phyloP scores from a whole-genome alignment of 2,113 vertebrate species.

The Silurus glanis region DNA sequence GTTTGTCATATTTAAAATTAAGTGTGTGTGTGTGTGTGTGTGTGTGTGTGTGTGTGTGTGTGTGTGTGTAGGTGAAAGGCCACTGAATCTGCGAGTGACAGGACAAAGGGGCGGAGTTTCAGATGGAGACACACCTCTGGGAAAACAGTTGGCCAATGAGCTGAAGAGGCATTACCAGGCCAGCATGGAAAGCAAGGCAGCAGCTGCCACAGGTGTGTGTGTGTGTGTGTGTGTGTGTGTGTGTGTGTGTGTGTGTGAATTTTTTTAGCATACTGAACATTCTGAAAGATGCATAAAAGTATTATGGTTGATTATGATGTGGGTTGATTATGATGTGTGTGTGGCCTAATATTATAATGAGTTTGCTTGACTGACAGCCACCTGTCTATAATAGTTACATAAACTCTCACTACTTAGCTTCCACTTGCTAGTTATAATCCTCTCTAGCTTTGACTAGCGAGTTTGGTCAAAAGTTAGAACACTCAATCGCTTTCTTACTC shows the following conservation, averaged over 20 bases:
- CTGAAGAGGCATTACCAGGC: constrained; percentile 76
- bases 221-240: background rate
- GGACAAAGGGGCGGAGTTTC: constrained; percentile 62
- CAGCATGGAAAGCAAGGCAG: constrained; percentile 68
- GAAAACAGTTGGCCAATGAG: constrained; percentile 74
- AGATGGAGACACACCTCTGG: constrained; percentile 55
- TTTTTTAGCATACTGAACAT: background rate
- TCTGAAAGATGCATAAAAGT: background rate
- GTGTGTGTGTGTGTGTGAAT: background rate
- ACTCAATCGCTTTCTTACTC: background rate
- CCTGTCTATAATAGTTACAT: background rate
- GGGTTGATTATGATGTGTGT: background rate
- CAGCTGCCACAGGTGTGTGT: constrained; percentile 57
- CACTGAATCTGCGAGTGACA: constrained; percentile 79
- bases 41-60: background rate
- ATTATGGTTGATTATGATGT: background rate
- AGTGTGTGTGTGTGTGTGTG: background rate
- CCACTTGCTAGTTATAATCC: too few species aligned
- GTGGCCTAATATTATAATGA: constrained; percentile 10
- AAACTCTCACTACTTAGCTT: background rate
- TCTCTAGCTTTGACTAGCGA: background rate
- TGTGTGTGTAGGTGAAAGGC: constrained; percentile 73
- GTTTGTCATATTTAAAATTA: background rate
- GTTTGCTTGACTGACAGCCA: background rate
- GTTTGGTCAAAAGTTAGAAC: too few species aligned